phyloP scores from a whole-genome alignment of 2,797 vertebrate genomes.

The Lepus oiostolus region DNA sequence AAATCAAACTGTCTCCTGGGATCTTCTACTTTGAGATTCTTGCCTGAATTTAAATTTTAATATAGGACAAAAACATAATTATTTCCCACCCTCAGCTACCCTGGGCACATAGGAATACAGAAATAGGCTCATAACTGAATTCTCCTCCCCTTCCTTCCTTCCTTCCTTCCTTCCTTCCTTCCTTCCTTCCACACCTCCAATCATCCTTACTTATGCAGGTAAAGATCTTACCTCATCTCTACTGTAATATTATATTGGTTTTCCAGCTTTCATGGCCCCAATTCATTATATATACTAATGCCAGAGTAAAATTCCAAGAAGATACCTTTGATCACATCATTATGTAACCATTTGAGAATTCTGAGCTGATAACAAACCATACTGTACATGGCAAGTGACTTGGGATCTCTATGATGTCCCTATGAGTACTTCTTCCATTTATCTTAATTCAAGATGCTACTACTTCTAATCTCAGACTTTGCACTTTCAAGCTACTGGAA shows the following conservation, averaged over 20 bases:
- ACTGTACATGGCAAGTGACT: not conserved
- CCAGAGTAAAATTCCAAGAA: not conserved
- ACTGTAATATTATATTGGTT: not conserved
- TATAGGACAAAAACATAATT: not conserved
- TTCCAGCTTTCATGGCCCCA: not conserved
- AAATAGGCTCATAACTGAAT: not conserved
- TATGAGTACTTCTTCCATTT: not conserved
- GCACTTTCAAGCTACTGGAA: not conserved
- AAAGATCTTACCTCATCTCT: not conserved
- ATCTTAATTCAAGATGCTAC: not conserved
- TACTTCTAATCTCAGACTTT: not conserved
- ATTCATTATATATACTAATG: not conserved
- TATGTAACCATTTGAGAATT: not conserved
- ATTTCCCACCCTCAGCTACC: not conserved
- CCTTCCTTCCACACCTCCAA: not conserved
- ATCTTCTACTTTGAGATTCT: not conserved
- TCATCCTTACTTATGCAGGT: not conserved
- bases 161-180: not conserved
- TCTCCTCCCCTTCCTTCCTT: not conserved
- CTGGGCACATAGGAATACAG: not conserved
- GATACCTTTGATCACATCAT: not conserved
- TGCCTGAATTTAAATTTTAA: constrained; percentile 46
- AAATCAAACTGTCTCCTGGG: not conserved
- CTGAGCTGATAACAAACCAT: not conserved
- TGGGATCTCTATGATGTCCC: not conserved